Conservation (phyloP, 2,888 invertebrate species). For the Patella depressa region DNA sequence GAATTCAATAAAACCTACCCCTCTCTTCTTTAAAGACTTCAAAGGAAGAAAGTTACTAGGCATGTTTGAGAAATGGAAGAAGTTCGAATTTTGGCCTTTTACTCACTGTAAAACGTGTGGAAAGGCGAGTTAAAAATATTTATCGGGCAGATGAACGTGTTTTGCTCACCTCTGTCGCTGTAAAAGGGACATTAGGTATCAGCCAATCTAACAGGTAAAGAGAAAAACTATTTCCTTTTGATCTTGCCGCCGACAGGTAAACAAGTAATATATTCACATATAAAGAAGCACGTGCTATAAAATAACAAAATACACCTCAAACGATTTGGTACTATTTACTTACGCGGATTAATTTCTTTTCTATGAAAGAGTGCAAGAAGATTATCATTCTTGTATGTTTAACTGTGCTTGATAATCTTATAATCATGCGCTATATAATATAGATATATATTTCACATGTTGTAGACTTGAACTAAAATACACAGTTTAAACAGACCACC, state of each 20-base stretch:
- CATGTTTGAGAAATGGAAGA: neutral
- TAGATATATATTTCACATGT: neutral
- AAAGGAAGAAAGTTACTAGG: neutral
- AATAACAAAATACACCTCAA: conserved; percentile 5
- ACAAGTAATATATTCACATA: conserved; percentile 4
- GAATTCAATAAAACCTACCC: no score
- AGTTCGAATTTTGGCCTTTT: neutral
- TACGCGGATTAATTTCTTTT: conserved; percentile 13
- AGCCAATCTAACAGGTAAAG: neutral
- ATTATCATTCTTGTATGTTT: conserved; percentile 1
- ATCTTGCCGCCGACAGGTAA: conserved; percentile 8
- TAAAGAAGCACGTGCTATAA: neutral
- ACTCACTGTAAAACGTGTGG: neutral
- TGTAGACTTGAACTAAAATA: no score
- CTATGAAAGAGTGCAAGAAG: neutral
- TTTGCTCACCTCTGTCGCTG: neutral
- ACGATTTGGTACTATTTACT: conserved; percentile 11
- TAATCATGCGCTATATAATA: neutral
- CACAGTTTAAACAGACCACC: no score
- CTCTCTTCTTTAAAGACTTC: neutral
- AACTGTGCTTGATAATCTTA: neutral
- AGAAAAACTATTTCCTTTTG: conserved; percentile 2
- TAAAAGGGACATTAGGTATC: conserved; percentile 6
- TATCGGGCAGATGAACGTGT: neutral
- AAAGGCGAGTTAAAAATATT: neutral